Conservation (phyloP, 1,140 invertebrate genomes). For the Drosophila ogumai region DNA sequence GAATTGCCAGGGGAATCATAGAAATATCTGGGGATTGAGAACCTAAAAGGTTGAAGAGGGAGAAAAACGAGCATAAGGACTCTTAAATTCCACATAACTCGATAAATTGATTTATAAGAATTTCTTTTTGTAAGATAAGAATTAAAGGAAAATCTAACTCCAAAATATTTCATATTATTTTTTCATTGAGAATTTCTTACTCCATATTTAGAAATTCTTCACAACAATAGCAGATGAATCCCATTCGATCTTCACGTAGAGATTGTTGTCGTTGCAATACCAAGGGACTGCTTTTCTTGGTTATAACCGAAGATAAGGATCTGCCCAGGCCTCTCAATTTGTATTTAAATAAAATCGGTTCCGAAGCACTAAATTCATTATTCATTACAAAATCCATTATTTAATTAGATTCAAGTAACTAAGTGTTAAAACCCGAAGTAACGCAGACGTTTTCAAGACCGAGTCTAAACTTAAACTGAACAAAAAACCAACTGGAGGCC, state of each 20-base stretch:
- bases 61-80: background rate
- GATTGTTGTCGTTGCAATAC: background rate
- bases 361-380: too few species aligned
- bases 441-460: background rate
- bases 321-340: background rate
- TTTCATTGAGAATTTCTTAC: background rate
- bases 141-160: background rate
- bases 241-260: background rate
- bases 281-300: background rate
- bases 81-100: background rate
- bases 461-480: background rate
- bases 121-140: background rate
- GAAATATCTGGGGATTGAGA: background rate
- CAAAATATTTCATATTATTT: background rate
- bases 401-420: background rate
- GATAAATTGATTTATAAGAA: background rate
- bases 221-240: constrained; percentile 8
- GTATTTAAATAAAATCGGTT: background rate
- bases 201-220: background rate
- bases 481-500: background rate
- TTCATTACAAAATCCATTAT: background rate
- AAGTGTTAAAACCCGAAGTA: background rate
- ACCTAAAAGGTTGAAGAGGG: background rate
- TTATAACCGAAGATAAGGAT: background rate
- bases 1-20: background rate